A percentile compares a stretch with the other conserved stretches of the same genome.
Conservation (phyloP, 2,113 vertebrate species). For the Sinocyclocheilus anophthalmus region DNA sequence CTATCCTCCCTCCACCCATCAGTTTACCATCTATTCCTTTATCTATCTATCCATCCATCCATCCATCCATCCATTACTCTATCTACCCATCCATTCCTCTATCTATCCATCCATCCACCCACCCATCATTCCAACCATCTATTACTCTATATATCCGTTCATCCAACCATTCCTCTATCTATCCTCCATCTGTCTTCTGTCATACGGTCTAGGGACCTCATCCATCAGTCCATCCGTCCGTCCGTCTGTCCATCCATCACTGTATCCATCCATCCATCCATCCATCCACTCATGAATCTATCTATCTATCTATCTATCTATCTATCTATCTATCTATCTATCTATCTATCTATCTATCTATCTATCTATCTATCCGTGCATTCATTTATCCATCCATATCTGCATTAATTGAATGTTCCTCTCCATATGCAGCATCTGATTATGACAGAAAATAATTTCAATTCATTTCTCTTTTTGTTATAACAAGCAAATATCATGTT, state of each 20-base stretch:
- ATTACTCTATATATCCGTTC: too few species aligned
- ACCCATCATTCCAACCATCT: too few species aligned
- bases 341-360: background rate
- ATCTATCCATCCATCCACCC: background rate
- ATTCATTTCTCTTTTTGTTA: background rate
- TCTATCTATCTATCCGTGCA: fast-evolving
- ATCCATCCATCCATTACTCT: background rate
- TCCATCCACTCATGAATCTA: background rate
- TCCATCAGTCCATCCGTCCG: background rate
- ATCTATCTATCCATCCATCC: background rate
- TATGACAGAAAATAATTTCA: too few species aligned
- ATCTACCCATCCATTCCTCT: background rate
- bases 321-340: too few species aligned
- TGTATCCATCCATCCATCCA: background rate
- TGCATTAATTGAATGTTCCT: too few species aligned
- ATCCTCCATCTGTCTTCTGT: background rate
- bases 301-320: background rate
- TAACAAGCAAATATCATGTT: background rate
- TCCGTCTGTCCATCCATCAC: too few species aligned
- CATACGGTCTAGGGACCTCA: too few species aligned
- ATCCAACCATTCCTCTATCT: background rate
- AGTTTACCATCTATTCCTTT: too few species aligned
- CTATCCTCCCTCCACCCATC: too few species aligned
- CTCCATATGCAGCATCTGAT: too few species aligned
- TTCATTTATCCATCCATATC: too few species aligned